phyloP scores from a whole-genome alignment of 2,797 vertebrate genomes.

The Spondyliosoma cantharus region DNA sequence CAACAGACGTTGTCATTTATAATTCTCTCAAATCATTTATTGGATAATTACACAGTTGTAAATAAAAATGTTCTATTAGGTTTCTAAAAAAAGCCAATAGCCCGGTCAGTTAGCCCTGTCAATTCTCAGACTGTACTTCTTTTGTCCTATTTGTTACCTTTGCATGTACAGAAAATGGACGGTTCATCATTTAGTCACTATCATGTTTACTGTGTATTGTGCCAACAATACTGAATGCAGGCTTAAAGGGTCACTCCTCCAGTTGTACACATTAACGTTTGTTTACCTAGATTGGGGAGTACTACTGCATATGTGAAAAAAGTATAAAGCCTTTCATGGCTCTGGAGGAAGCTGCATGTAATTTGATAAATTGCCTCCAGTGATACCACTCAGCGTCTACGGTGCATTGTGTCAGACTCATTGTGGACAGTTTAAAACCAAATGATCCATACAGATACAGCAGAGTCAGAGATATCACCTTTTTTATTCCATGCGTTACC shows the following conservation, averaged over 20 bases:
- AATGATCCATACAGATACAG: too few species aligned
- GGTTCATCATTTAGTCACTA: background rate
- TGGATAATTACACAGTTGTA: background rate
- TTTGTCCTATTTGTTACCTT: background rate
- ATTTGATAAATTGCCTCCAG: too few species aligned
- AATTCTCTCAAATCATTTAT: background rate
- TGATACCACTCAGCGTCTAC: too few species aligned
- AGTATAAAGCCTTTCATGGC: too few species aligned
- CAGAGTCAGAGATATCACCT: too few species aligned
- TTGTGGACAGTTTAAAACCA: too few species aligned
- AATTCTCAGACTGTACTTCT: background rate
- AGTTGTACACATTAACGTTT: too few species aligned
- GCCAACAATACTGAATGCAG: background rate
- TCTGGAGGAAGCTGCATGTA: too few species aligned
- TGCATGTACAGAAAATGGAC: background rate
- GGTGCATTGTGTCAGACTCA: too few species aligned
- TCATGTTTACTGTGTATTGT: background rate
- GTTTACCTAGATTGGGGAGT: too few species aligned
- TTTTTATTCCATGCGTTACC: too few species aligned
- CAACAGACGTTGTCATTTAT: background rate
- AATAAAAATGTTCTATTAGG: background rate
- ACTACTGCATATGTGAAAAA: too few species aligned
- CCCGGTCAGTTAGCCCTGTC: background rate
- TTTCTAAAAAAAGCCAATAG: constrained; percentile 6
- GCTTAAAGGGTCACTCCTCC: background rate